Conservation (phyloP, 2,113 vertebrate species). For the Mirza zaza region DNA sequence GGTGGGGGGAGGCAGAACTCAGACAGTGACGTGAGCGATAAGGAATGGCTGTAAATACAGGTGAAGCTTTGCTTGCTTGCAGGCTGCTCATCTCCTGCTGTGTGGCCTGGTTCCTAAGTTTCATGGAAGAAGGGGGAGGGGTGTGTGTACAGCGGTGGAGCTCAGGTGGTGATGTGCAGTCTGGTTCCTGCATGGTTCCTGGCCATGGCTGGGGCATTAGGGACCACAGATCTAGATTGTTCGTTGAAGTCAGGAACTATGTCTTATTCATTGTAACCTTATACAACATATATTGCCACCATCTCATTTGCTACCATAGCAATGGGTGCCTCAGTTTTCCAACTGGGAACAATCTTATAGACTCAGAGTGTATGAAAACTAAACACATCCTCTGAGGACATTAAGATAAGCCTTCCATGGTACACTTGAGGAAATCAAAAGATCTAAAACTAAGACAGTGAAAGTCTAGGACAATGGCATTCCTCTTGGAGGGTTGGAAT, state of each 20-base stretch:
- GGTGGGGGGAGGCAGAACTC: too few species aligned
- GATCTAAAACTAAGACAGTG: not conserved
- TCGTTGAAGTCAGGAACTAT: not conserved
- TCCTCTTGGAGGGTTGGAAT: not conserved
- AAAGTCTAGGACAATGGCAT: not conserved
- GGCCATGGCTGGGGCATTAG: too few species aligned
- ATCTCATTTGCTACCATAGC: not conserved
- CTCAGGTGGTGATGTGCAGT: too few species aligned
- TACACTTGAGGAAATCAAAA: not conserved
- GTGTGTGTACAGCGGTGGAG: too few species aligned
- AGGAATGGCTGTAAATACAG: too few species aligned
- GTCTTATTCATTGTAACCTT: not conserved
- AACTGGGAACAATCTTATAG: not conserved
- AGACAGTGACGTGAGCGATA: too few species aligned
- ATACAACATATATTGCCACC: not conserved
- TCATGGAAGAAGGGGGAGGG: too few species aligned
- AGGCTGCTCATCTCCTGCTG: too few species aligned
- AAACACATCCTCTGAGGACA: not conserved
- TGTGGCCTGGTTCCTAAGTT: too few species aligned
- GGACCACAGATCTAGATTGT: not conserved
- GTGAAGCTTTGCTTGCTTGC: too few species aligned
- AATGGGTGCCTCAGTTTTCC: not conserved
- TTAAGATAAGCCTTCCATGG: not conserved
- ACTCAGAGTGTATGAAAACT: not conserved
- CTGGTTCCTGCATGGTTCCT: too few species aligned